Percentiles rank a stretch among this genome's conserved stretches.
Evolutionary conservation across 2,888 invertebrate genomes (phyloP).

Genomic region (Gymnosoma rotundatum): DNA sequence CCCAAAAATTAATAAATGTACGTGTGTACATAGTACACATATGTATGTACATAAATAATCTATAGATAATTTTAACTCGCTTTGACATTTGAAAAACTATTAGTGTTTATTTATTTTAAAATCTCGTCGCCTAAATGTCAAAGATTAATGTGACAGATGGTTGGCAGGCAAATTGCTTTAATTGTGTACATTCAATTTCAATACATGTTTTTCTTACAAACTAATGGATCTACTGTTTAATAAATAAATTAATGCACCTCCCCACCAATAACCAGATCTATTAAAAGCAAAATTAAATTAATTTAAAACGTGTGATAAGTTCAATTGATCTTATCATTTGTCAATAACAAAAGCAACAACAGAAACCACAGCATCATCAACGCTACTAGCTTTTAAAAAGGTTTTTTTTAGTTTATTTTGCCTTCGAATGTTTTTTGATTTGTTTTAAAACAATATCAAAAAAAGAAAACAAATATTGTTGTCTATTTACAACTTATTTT

Average conservation of each 20-base stretch:
- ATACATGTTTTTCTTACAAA: conserved; percentile 23
- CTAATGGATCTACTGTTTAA: neutral
- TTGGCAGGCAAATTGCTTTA: conserved; percentile 2
- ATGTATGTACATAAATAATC: neutral
- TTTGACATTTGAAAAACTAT: conserved; percentile 36
- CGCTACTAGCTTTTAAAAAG: neutral
- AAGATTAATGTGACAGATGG: conserved; percentile 36
- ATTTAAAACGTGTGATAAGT: conserved; percentile 43
- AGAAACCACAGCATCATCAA: neutral
- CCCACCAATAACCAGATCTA: neutral
- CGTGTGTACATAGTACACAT: too few relatives aligned
- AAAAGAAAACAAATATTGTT: neutral
- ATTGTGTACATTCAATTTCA: neutral
- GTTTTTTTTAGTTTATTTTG: neutral
- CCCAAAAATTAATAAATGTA: too few relatives aligned
- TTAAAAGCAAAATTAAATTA: conserved; percentile 7
- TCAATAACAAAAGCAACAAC: conserved; percentile 24
- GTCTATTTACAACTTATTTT: neutral
- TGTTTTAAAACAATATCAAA: neutral
- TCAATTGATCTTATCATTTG: conserved; percentile 50
- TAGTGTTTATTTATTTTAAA: neutral
- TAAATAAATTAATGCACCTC: neutral
- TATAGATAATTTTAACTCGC: neutral
- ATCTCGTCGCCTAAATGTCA: conserved; percentile 18
- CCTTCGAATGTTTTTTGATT: neutral